Evolutionary conservation across 2,113 vertebrate genomes (phyloP).

Genomic region (Zeus faber): DNA sequence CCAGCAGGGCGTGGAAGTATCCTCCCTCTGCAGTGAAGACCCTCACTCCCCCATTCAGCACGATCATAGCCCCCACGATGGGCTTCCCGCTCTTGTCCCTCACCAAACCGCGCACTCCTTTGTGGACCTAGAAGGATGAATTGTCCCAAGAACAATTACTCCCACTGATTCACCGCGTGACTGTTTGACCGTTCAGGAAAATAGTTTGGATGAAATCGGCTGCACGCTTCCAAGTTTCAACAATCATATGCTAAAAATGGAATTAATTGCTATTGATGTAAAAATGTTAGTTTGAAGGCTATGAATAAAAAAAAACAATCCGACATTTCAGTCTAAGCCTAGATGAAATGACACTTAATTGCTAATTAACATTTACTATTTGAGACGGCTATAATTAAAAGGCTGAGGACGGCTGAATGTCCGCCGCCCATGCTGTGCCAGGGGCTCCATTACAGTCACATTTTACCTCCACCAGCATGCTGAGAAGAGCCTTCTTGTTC

Average conservation of each 20-base stretch:
- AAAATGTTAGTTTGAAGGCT: too few species aligned
- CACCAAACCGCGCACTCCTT: conserved; percentile 89
- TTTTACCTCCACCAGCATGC: conserved; percentile 94
- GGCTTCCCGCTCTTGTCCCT: conserved; percentile 89
- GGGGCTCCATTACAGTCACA: not conserved
- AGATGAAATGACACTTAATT: too few species aligned
- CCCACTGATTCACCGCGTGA: too few species aligned
- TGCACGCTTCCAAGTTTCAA: not conserved
- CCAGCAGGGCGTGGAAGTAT: conserved; percentile 88
- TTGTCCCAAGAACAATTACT: too few species aligned
- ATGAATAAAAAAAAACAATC: too few species aligned
- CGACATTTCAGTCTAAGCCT: too few species aligned
- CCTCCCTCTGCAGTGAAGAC: conserved; percentile 84
- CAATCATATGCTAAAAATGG: too few species aligned
- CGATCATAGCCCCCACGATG: conserved; percentile 84
- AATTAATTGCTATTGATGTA: too few species aligned
- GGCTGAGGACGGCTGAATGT: too few species aligned
- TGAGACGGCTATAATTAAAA: too few species aligned
- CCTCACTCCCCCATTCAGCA: conserved; percentile 83
- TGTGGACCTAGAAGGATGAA: conserved; percentile 83
- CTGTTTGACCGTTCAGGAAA: not conserved
- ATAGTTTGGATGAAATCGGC: not conserved
- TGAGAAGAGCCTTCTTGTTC: conserved; percentile 91
- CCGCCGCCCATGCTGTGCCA: not conserved
- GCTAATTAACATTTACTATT: too few species aligned